Evolutionary conservation across 2,113 vertebrate species (phyloP), one percentile per base, ranked within the genome.

Genomic region (Loxodonta africana): DNA sequence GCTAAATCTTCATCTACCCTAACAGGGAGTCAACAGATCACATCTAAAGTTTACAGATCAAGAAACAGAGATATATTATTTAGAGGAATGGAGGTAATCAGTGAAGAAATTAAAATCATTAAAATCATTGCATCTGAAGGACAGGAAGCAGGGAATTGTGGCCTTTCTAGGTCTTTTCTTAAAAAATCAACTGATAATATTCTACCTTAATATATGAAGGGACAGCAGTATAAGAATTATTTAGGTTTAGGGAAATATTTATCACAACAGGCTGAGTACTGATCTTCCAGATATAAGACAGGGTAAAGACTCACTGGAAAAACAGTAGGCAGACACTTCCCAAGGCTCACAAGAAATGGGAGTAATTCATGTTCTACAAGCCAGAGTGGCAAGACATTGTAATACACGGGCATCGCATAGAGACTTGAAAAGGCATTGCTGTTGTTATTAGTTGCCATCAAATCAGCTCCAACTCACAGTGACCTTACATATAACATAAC

Each of bases 201-300:
- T 90, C 18, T 78, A 41, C n/a, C 51, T 82, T 81, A 41, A 48
- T 62, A 12, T 23, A 28, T 17, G 21, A 57, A 88, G 17, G 17
- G 2, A 76, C 4, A 90, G n/a, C 5, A 25, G 18, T 30, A 62
- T 74, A 37, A 87, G 57, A 67, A 92, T 71, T 57, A 86, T 67
- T 86, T 83, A 51, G 30, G 9, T 63, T 90, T 95, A 93, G 11
- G 44, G 51, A 92, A 93, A 76, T 89, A 80, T 25, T 83, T 92
- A 80, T 26, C 94, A 88, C 62, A 82, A 53, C 11, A 94, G 46
- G 44, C 21, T 26, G 17, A 88, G 14, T 20, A 83, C 8, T 73
- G 88, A 84, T 83, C 44, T 83, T 33, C 20, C n/a, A 62, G 9
- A 9, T 85, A 10, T 83, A 91, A 82, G 57, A 76, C 6, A 30